phyloP scores from a whole-genome alignment of 2,113 vertebrate genomes.

The Festucalex cinctus region DNA sequence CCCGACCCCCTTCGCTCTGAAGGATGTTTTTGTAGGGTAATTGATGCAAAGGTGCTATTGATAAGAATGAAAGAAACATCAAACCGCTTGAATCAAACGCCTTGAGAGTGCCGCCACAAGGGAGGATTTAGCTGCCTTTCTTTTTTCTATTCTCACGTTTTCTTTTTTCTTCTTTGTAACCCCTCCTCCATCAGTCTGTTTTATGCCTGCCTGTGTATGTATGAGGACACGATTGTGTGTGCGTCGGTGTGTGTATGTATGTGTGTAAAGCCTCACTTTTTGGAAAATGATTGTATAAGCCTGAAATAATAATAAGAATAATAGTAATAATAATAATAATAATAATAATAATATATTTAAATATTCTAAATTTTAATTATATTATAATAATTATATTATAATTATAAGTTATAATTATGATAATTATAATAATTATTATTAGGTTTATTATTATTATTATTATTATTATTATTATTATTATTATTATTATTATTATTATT shows the following conservation, averaged over 20 bases:
- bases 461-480: too few species aligned
- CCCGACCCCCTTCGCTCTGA: constrained; percentile 45
- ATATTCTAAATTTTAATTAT: too few species aligned
- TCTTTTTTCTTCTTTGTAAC: constrained; percentile 53
- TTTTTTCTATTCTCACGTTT: constrained; percentile 64
- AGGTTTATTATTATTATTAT: too few species aligned
- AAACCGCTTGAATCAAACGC: constrained; percentile 60
- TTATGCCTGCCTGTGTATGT: constrained; percentile 23
- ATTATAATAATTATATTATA: too few species aligned
- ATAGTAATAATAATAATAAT: too few species aligned
- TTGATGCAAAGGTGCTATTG: constrained; percentile 72
- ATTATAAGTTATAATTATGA: too few species aligned
- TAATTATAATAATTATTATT: too few species aligned
- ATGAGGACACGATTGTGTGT: neutral
- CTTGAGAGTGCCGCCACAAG: constrained; percentile 57
- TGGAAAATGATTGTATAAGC: constrained; percentile 23
- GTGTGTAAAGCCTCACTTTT: constrained; percentile 11
- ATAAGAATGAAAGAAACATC: constrained; percentile 69
- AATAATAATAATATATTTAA: too few species aligned
- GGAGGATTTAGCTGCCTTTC: constrained; percentile 71
- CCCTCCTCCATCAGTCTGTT: constrained; percentile 48
- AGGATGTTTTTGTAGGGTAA: constrained; percentile 69
- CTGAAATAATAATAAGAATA: constrained; percentile 15
- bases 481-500: too few species aligned
- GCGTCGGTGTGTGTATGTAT: constrained; percentile 35